These are phyloP conservation scores for Anthophora plumipes DNA, from an alignment of 2,888 invertebrate species.

Conservation along the genomic window DNA sequence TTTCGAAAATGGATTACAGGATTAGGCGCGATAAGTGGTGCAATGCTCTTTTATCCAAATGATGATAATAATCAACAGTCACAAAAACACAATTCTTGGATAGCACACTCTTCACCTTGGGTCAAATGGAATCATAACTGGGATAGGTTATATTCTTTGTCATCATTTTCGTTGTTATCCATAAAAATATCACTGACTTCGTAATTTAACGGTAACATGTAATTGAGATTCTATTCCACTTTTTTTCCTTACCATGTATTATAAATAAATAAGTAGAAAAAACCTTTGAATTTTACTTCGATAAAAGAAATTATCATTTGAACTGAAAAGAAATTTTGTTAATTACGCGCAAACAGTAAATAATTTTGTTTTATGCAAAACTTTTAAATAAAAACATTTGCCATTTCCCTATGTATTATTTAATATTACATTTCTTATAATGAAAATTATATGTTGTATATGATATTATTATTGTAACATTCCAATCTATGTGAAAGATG, in stretches of 20 bases:
- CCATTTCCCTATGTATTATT: too few relatives aligned
- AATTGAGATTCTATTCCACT: constrained; percentile 16
- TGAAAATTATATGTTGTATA: not conserved
- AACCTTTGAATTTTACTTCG: constrained; percentile 15
- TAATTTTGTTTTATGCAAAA: not conserved
- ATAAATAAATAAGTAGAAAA: constrained; percentile 13
- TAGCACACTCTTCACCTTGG: constrained; percentile 88
- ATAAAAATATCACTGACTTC: constrained; percentile 12
- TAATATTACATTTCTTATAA: not conserved
- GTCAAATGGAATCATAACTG: constrained; percentile 94
- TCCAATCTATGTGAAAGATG: not conserved
- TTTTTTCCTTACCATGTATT: not conserved
- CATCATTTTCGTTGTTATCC: constrained; percentile 19
- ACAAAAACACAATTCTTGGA: constrained; percentile 89
- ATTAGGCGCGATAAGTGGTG: constrained; percentile 89
- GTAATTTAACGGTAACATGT: not conserved
- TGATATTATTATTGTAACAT: not conserved
- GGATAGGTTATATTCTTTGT: constrained; percentile 89
- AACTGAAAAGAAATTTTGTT: not conserved
- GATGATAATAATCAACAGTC: constrained; percentile 84
- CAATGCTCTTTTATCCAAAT: constrained; percentile 87
- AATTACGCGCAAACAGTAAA: not conserved
- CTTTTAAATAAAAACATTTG: not conserved
- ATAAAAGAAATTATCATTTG: not conserved
- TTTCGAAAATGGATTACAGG: constrained; percentile 87